Conservation (phyloP, 2,113 vertebrate species). For the Vulpes vulpes region DNA sequence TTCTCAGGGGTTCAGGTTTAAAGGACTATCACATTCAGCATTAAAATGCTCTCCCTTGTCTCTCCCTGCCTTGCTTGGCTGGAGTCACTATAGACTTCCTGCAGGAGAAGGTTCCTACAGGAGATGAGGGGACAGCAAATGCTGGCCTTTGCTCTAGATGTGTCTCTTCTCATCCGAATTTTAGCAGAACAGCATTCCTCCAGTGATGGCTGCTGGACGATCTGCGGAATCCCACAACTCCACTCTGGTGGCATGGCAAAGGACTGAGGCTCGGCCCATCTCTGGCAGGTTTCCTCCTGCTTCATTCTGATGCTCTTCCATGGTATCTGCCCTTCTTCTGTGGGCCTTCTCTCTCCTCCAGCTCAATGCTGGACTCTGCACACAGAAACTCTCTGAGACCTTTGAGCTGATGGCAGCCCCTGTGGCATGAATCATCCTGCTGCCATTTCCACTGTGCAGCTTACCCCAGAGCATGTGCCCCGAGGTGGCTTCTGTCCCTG, state of each 20-base stretch:
- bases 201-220: background rate
- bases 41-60: background rate
- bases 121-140: accelerated
- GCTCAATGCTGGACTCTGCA: background rate
- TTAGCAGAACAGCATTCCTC: background rate
- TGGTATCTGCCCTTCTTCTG: background rate
- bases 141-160: background rate
- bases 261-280: background rate
- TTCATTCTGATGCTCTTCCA: background rate
- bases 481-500: background rate
- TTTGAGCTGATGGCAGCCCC: background rate
- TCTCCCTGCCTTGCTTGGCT: background rate
- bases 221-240: background rate
- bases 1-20: background rate
- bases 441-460: accelerated
- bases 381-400: background rate
- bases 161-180: background rate
- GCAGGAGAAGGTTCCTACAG: background rate
- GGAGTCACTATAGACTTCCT: background rate
- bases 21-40: background rate
- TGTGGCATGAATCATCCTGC: background rate
- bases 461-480: background rate
- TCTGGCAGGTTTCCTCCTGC: background rate
- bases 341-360: accelerated
- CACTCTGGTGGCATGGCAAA: background rate